A percentile compares a stretch with the other conserved stretches of the same genome.
Conservation (phyloP, 2,113 vertebrate species). For the Dipodomys ordii region DNA sequence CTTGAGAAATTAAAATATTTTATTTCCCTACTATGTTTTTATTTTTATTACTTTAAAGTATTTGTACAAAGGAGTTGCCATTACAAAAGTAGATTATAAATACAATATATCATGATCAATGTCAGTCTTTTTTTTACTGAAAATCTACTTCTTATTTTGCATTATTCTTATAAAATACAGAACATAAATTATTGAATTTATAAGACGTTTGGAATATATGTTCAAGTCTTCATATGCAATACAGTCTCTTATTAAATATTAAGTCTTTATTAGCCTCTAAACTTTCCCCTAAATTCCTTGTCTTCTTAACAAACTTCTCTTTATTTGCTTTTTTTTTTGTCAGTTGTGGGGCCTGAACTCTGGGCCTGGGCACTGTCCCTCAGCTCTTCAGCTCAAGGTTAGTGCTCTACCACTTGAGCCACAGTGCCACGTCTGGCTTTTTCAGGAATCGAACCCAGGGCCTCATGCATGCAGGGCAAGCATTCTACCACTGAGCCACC, state of each 20-base stretch:
- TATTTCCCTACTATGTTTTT: neutral
- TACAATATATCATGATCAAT: too few species aligned
- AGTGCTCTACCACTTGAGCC: too few species aligned
- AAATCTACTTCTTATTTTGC: neutral
- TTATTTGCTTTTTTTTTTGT: neutral
- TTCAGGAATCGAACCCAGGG: too few species aligned
- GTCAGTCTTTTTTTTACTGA: neutral
- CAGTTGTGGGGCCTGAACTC: too few species aligned
- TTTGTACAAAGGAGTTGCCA: too few species aligned
- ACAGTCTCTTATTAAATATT: neutral
- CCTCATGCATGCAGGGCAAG: too few species aligned
- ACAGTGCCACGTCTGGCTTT: too few species aligned
- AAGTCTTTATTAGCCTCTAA: neutral
- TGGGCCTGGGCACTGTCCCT: too few species aligned
- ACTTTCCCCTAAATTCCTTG: neutral
- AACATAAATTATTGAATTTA: too few species aligned
- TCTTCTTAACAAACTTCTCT: neutral
- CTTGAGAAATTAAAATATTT: neutral
- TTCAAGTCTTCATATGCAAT: neutral
- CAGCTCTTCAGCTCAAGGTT: too few species aligned
- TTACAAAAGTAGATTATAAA: too few species aligned
- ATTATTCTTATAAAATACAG: neutral
- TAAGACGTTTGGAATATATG: neutral
- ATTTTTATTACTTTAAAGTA: neutral
- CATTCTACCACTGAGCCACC: too few species aligned